phyloP scores from a whole-genome alignment of 2,888 invertebrate genomes.

The Lepidocyrtoides sp. region DNA sequence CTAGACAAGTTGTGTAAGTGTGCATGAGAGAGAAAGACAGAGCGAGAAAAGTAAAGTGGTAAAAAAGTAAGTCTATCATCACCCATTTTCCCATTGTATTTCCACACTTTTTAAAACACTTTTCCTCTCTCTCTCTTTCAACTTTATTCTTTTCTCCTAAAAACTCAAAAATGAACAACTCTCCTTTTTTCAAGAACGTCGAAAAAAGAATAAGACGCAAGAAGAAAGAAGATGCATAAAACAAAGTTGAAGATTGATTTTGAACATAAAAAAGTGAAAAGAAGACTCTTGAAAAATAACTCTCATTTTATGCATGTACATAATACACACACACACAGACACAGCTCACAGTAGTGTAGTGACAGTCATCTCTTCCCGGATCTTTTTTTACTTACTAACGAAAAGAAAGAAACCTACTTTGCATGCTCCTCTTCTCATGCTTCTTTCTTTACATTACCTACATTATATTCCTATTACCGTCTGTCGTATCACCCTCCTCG shows the following conservation, averaged over 20 bases:
- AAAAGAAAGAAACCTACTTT: too few relatives aligned
- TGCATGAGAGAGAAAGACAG: not conserved
- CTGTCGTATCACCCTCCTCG: not conserved
- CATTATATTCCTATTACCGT: not conserved
- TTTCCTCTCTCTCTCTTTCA: slow-evolving; percentile 27
- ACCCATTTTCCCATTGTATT: slow-evolving; percentile 14
- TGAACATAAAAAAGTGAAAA: slow-evolving; percentile 28
- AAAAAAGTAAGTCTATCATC: slow-evolving; percentile 22
- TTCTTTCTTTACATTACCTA: too few relatives aligned
- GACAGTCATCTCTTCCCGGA: too few relatives aligned
- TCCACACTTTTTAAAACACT: slow-evolving; percentile 53
- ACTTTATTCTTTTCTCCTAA: slow-evolving; percentile 32
- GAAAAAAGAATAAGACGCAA: not conserved
- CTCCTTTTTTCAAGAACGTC: not conserved
- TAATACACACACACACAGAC: too few relatives aligned
- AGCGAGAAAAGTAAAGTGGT: slow-evolving; percentile 24
- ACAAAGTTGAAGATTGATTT: slow-evolving; percentile 58
- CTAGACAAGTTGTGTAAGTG: not conserved
- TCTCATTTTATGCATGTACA: not conserved
- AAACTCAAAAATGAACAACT: not conserved
- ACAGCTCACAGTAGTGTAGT: too few relatives aligned
- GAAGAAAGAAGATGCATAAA: slow-evolving; percentile 22
- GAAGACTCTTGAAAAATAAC: slow-evolving; percentile 28
- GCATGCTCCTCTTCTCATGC: too few relatives aligned
- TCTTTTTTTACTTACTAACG: too few relatives aligned